A percentile compares a stretch with the other conserved stretches of the same genome.
These are phyloP conservation scores for Bos javanicus DNA, from an alignment of 2,113 vertebrate species.

Conservation along the genomic window DNA sequence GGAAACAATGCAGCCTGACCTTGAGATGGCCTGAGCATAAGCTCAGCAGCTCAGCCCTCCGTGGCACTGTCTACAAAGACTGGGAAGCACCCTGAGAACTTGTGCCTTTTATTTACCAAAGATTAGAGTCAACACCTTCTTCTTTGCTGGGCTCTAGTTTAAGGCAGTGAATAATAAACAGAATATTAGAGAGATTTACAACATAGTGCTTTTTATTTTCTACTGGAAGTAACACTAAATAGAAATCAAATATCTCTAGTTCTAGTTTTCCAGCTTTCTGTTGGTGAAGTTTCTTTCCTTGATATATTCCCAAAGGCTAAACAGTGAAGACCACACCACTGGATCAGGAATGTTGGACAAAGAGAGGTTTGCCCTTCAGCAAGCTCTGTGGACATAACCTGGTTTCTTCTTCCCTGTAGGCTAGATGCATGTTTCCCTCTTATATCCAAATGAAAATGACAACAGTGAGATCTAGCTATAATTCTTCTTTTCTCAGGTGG, in stretches of 20 bases:
- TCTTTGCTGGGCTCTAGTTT: background rate
- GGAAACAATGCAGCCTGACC: background rate
- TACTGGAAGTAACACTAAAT: constrained; percentile 4
- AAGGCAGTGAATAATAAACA: background rate
- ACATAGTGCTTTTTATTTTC: background rate
- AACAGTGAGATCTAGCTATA: background rate
- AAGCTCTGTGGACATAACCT: background rate
- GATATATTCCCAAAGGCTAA: background rate
- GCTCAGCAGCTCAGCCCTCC: background rate
- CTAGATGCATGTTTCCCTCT: background rate
- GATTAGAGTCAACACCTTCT: background rate
- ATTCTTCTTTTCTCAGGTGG: background rate
- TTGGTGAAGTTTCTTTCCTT: background rate
- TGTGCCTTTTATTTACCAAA: background rate
- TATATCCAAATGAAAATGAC: background rate
- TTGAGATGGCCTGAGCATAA: background rate
- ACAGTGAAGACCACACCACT: background rate
- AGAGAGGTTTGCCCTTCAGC: background rate
- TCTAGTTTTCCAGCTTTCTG: background rate
- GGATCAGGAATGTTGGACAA: background rate
- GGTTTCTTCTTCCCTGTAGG: background rate
- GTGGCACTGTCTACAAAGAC: background rate
- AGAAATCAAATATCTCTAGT: background rate
- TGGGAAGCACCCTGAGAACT: background rate
- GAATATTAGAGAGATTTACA: background rate